Conservation (phyloP, 2,888 invertebrate species). For the Cantharis rufa region DNA sequence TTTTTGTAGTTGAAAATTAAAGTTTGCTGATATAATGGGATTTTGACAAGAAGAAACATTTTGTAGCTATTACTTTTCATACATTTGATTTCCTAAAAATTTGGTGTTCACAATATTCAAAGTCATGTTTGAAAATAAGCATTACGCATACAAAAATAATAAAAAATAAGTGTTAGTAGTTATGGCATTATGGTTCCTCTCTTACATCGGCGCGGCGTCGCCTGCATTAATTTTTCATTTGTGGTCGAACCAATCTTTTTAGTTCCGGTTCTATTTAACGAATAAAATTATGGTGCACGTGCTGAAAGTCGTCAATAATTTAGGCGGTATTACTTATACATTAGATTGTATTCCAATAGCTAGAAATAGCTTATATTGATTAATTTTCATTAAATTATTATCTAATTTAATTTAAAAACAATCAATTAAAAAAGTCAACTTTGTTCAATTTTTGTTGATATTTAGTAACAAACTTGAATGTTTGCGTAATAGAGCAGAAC, state of each 20-base stretch:
- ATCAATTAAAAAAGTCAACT: background rate
- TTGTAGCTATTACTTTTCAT: background rate
- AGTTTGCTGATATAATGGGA: no score
- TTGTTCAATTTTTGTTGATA: background rate
- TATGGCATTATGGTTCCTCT: background rate
- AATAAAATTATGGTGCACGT: constrained; percentile 29
- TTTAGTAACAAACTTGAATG: background rate
- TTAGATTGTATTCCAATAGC: background rate
- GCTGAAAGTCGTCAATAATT: constrained; percentile 17
- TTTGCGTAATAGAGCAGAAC: constrained; percentile 11
- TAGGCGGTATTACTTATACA: constrained; percentile 8
- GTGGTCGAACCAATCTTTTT: constrained; percentile 35
- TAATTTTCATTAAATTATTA: background rate
- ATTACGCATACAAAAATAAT: background rate
- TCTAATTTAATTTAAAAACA: background rate
- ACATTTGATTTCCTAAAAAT: no score
- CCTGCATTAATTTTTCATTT: constrained; percentile 37
- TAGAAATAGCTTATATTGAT: background rate
- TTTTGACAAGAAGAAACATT: no score
- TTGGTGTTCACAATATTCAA: no score
- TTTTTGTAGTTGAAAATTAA: no score
- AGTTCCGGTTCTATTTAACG: constrained; percentile 35
- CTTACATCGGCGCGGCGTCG: background rate
- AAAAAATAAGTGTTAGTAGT: background rate
- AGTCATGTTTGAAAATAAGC: background rate